These are phyloP conservation scores for Tillus elongatus DNA, from an alignment of 2,888 invertebrate genomes.

Conservation along the genomic window DNA sequence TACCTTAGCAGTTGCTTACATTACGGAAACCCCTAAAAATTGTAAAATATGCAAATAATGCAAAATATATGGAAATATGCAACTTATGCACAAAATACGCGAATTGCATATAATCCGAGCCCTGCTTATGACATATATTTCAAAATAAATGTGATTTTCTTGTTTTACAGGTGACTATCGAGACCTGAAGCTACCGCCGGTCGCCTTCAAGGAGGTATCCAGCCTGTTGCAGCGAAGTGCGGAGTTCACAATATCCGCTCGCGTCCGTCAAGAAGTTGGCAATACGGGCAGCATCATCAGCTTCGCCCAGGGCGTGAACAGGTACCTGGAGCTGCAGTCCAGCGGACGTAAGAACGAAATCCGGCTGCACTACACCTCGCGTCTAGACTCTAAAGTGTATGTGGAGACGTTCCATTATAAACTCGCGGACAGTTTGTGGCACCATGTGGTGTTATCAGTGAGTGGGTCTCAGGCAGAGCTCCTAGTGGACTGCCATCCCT, in stretches of 20 bases:
- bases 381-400: constrained; percentile 54
- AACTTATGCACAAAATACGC: too few relatives aligned
- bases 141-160: constrained; percentile 7
- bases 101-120: too few relatives aligned
- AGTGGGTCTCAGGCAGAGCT: constrained; percentile 77
- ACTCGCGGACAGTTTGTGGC: constrained; percentile 82
- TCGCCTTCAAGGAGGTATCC: constrained; percentile 58
- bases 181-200: constrained; percentile 61
- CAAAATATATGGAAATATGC: too few relatives aligned
- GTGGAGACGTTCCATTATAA: constrained; percentile 82
- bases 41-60: too few relatives aligned
- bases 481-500: constrained; percentile 77
- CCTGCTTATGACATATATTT: background rate
- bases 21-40: too few relatives aligned
- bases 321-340: constrained; percentile 86
- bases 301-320: constrained; percentile 71
- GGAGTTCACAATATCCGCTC: constrained; percentile 73
- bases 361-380: constrained; percentile 71
- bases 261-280: constrained; percentile 67
- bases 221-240: constrained; percentile 60
- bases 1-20: too few relatives aligned
- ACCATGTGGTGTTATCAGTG: constrained; percentile 74
- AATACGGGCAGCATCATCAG: constrained; percentile 78
- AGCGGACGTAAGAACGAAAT: constrained; percentile 81
- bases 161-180: constrained; percentile 57